phyloP scores from a whole-genome alignment of 1,140 invertebrate genomes.

The Conus betulinus region DNA sequence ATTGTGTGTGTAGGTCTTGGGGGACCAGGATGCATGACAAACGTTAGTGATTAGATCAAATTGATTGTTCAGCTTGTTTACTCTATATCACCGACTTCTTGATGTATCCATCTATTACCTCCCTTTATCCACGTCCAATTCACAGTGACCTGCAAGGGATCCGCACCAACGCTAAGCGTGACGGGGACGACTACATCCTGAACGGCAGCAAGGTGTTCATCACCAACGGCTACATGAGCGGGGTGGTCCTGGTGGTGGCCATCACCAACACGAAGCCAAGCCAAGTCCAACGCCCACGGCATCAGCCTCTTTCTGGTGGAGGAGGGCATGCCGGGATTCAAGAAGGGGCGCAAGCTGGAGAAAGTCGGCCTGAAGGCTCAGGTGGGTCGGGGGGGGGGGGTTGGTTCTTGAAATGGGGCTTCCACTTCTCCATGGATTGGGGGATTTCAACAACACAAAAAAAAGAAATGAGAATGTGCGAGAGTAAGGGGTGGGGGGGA shows the following conservation, averaged over 20 bases:
- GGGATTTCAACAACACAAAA: too few species aligned
- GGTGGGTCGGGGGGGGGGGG: conserved; percentile 40
- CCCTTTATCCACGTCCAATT: not conserved
- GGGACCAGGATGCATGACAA: too few species aligned
- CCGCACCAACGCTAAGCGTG: conserved; percentile 75
- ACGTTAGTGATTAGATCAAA: too few species aligned
- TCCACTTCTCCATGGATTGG: too few species aligned
- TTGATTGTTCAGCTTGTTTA: too few species aligned
- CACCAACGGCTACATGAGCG: conserved; percentile 77
- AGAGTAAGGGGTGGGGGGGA: too few species aligned
- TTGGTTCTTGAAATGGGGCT: too few species aligned
- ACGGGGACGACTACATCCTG: conserved; percentile 77
- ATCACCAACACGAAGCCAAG: conserved; percentile 75
- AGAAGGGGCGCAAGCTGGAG: conserved; percentile 76
- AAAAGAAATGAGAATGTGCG: too few species aligned
- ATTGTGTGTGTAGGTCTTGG: too few species aligned
- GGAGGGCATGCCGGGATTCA: conserved; percentile 76
- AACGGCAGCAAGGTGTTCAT: conserved; percentile 79
- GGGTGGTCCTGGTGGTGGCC: conserved; percentile 77
- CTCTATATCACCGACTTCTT: too few species aligned
- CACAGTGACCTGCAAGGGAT: conserved; percentile 76
- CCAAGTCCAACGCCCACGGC: conserved; percentile 76
- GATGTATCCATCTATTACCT: too few species aligned
- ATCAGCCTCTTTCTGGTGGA: conserved; percentile 78
- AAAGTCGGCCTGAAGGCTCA: conserved; percentile 77